These are phyloP conservation scores for Mactra quadrangularis DNA, from an alignment of 1,140 invertebrate species.

Conservation along the genomic window DNA sequence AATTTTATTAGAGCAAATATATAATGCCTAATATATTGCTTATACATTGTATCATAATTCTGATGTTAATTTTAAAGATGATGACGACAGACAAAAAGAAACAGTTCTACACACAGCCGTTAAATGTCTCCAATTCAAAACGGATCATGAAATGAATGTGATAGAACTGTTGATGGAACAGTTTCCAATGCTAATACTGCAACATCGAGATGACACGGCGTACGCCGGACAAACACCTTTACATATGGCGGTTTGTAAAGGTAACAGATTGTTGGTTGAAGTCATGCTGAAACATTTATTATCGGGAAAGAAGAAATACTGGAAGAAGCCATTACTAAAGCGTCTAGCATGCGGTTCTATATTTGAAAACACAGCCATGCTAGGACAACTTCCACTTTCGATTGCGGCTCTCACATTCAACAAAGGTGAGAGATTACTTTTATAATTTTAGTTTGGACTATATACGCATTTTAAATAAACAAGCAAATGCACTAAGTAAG, in stretches of 20 bases:
- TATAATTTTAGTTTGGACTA: background rate
- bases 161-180: constrained; percentile 46
- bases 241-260: constrained; percentile 71
- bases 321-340: constrained; percentile 50
- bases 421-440: constrained; percentile 40
- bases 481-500: background rate
- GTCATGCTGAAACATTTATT: constrained; percentile 36
- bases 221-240: constrained; percentile 73
- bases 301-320: background rate
- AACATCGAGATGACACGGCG: constrained; percentile 35
- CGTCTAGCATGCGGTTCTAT: constrained; percentile 64
- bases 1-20: too few species aligned
- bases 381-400: constrained; percentile 72
- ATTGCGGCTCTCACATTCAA: constrained; percentile 71
- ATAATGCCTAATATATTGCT: too few species aligned
- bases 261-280: constrained; percentile 60
- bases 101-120: constrained; percentile 65
- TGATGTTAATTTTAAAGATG: too few species aligned
- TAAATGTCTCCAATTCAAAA: constrained; percentile 41
- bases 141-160: constrained; percentile 47
- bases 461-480: background rate
- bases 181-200: constrained; percentile 58
- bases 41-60: too few species aligned
- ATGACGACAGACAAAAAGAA: constrained; percentile 60
- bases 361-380: constrained; percentile 73